Base-by-base conservation (phyloP, 2,888 invertebrate species). In the Spilosoma lubricipeda region DNA sequence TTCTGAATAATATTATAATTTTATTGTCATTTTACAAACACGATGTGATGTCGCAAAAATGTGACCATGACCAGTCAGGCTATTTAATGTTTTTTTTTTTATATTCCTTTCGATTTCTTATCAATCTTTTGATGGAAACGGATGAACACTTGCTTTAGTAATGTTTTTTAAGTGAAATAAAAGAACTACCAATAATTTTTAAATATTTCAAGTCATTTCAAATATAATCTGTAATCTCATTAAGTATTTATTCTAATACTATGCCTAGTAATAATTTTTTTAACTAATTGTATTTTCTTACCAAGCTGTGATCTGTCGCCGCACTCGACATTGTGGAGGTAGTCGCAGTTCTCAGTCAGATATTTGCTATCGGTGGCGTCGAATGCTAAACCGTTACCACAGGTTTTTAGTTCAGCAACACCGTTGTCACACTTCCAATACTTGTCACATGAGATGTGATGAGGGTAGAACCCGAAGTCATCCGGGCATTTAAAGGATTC, bases 371-470 rank as follows among this genome's bases (percentile, higher is more conserved):
- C 99, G 71, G 97, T 96, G 78, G 98, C 97, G 91, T 99, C 99
- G 93, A 99, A 99, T 74, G 98, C 99, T 80, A 99, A 96, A 76
- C 99, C 99, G 92, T 99, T 99, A 75, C 99, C 99, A 96, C 99
- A 99, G 67, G 98, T 98, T 94, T 99, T 99, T 85, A 99, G 96
- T 89, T 98, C 98, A 76, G 98, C 97, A 18, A 94, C 97, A 84
- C 98, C 98, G 88, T 98, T 98, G 93, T 99, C 98, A 91, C 99
- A 99, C 94, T 99, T 98, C 98, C 98, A 99, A 95, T 99, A 99
- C 94, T 99, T 99, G 96, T 99, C 99, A 93, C 99, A 99, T 70
- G 98, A 98, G 78, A 96, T 91, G 90, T 97, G 97, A 94, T 99
- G 99, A 75, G 99, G 98, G 95, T 98, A 99, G 96, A 99, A 99